These are phyloP conservation scores for Tachyglossus aculeatus DNA, from an alignment of 2,797 vertebrate genomes.

Conservation along the genomic window DNA sequence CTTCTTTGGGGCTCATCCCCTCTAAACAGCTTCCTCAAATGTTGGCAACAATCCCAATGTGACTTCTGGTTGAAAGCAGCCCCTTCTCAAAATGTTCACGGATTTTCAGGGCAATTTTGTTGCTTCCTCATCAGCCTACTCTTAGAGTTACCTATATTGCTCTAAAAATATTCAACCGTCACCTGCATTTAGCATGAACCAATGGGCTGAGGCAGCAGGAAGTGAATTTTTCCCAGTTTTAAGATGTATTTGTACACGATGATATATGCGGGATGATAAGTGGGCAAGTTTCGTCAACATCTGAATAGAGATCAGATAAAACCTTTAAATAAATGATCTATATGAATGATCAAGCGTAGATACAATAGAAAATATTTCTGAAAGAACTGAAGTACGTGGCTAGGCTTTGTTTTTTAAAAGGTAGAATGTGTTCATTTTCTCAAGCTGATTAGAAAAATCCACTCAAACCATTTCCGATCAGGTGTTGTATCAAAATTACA, in stretches of 20 bases:
- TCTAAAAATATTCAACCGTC: background rate
- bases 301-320: no score
- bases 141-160: background rate
- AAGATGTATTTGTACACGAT: no score
- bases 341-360: no score
- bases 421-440: background rate
- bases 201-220: no score
- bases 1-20: constrained; percentile 20
- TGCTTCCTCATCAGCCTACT: background rate
- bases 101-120: background rate
- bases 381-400: background rate
- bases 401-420: background rate
- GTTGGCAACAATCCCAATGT: constrained; percentile 19
- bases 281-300: background rate
- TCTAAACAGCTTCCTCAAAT: constrained; percentile 25
- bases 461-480: background rate
- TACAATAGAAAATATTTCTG: no score
- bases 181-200: no score
- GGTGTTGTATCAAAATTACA: background rate
- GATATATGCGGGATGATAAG: no score
- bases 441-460: background rate
- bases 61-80: constrained; percentile 27
- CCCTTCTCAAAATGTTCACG: constrained; percentile 13
- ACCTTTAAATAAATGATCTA: no score
- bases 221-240: no score